Conservation (phyloP, 1,140 invertebrate species). For the Patella vulgata region DNA sequence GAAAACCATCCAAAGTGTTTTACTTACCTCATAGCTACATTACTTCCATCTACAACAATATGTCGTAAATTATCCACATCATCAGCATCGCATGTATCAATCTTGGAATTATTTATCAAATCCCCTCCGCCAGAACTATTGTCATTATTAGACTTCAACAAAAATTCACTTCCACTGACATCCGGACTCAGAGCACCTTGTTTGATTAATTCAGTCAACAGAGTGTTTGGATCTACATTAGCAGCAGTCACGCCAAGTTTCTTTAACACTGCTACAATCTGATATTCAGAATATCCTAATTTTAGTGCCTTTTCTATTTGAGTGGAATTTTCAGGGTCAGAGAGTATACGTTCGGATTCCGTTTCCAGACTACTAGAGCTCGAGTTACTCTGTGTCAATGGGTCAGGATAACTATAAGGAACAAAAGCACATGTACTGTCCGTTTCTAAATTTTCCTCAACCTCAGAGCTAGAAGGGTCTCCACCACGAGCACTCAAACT, state of each 20-base stretch:
- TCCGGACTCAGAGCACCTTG: conserved; percentile 50
- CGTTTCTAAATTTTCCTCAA: background rate
- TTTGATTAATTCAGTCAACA: conserved; percentile 77
- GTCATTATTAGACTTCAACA: conserved; percentile 2
- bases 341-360: conserved; percentile 16
- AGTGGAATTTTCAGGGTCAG: conserved; percentile 57
- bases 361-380: conserved; percentile 8
- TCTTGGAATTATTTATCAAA: background rate
- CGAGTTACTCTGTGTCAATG: background rate
- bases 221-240: conserved; percentile 76
- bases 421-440: background rate
- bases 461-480: background rate
- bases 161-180: background rate
- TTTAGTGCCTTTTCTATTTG: conserved; percentile 85
- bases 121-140: background rate
- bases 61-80: conserved; percentile 46
- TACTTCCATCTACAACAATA: conserved; percentile 66
- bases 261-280: conserved; percentile 84
- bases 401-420: background rate
- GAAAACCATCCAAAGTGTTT: too few species aligned
- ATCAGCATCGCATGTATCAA: conserved; percentile 8
- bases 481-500: background rate
- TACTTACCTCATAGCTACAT: conserved; percentile 66
- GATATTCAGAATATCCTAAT: conserved; percentile 87
- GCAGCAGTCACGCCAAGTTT: conserved; percentile 84